phyloP scores from a whole-genome alignment of 2,113 vertebrate species.

The Cricetomys ansorgei region DNA sequence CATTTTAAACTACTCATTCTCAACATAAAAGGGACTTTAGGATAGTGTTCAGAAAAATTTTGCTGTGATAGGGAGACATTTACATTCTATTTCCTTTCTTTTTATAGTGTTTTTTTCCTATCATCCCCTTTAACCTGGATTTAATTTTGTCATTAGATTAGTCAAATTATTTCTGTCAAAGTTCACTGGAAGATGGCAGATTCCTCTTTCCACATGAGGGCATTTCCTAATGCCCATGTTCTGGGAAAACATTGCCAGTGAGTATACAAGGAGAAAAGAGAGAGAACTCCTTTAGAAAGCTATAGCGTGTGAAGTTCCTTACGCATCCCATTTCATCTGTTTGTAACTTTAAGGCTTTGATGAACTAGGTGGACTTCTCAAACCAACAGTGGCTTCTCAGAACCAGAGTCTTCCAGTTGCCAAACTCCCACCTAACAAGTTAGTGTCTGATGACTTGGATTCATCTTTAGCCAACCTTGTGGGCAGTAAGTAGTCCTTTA shows the following conservation, averaged over 20 bases:
- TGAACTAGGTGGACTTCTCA: conserved; percentile 95
- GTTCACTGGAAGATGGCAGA: conserved; percentile 34
- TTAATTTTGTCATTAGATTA: conserved; percentile 29
- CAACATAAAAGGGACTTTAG: conserved; percentile 26
- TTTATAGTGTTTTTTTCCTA: background rate
- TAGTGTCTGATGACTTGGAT: conserved; percentile 96
- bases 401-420: conserved; percentile 91
- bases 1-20: background rate
- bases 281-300: conserved; percentile 65
- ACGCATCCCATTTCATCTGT: conserved; percentile 70
- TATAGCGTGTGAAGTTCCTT: conserved; percentile 77
- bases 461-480: conserved; percentile 97
- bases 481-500: conserved; percentile 92
- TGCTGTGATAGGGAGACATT: background rate
- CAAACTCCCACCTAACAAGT: conserved; percentile 91
- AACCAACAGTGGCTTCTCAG: conserved; percentile 95
- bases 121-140: conserved; percentile 3
- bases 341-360: conserved; percentile 91
- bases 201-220: conserved; percentile 29
- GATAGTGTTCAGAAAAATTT: conserved; percentile 18
- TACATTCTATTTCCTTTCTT: background rate
- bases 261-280: conserved; percentile 44
- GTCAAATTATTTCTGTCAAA: conserved; percentile 19
- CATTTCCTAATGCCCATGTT: background rate
- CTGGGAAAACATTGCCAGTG: conserved; percentile 20